Conservation (phyloP, 2,113 vertebrate species). For the Siniperca knerii region DNA sequence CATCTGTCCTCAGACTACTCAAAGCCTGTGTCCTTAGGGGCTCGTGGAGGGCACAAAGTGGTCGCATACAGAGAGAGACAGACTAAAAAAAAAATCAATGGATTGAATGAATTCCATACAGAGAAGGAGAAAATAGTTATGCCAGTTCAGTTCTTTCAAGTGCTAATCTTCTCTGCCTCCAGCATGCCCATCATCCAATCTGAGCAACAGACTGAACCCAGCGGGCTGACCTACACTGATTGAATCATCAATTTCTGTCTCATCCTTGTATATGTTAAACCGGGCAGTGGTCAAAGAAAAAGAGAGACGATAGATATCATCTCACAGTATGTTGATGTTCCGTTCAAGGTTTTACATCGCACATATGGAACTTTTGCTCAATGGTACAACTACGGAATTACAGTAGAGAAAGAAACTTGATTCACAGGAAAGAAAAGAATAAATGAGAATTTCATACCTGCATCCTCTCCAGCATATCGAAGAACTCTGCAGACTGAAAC, state of each 20-base stretch:
- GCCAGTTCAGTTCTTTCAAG: slow-evolving; percentile 21
- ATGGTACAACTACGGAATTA: no score
- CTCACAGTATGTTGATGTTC: not conserved
- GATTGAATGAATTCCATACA: slow-evolving; percentile 21
- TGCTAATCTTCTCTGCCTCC: slow-evolving; percentile 29
- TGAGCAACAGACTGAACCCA: slow-evolving; percentile 36
- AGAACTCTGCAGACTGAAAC: slow-evolving; percentile 96
- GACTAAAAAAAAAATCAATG: slow-evolving; percentile 55
- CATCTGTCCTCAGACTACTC: slow-evolving; percentile 40
- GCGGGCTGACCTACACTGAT: slow-evolving; percentile 26
- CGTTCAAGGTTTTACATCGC: not conserved
- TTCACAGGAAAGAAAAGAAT: not conserved
- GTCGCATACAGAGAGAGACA: slow-evolving; percentile 15
- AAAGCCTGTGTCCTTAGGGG: slow-evolving; percentile 35
- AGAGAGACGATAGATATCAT: not conserved
- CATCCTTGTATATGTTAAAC: not conserved
- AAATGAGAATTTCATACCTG: slow-evolving; percentile 85
- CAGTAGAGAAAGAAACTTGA: not conserved
- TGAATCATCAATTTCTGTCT: slow-evolving; percentile 39
- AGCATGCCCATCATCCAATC: slow-evolving; percentile 59
- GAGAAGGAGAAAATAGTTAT: slow-evolving; percentile 40
- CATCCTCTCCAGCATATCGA: slow-evolving; percentile 99
- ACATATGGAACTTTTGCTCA: slow-evolving; percentile 4
- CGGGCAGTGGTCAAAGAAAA: slow-evolving; percentile 1
- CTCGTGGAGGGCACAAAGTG: slow-evolving; percentile 39